Evolutionary conservation across 2,113 vertebrate genomes (phyloP).

Genomic region (Chaetorhynchus papuensis): DNA sequence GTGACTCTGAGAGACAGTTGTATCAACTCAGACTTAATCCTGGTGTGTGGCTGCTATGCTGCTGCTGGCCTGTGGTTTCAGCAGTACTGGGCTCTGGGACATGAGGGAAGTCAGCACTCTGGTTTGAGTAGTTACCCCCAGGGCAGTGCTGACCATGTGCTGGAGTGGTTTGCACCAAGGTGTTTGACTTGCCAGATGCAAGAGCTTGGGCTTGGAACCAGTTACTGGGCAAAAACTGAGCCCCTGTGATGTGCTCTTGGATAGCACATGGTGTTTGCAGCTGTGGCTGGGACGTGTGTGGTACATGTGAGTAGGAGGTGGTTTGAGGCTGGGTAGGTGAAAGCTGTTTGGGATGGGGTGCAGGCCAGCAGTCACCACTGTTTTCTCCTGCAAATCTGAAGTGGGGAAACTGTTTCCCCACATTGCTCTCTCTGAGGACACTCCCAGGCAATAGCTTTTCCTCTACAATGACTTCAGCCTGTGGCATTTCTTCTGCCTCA

Average conservation of each 20-base stretch:
- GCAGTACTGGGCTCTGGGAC: background rate
- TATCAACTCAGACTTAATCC: slow-evolving; percentile 29
- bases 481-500: background rate
- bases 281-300: background rate
- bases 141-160: background rate
- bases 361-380: background rate
- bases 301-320: background rate
- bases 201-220: background rate
- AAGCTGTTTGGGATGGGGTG: background rate
- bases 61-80: background rate
- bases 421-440: background rate
- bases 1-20: slow-evolving; percentile 19
- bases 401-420: background rate
- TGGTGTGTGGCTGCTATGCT: background rate
- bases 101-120: background rate
- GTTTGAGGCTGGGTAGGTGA: rapidly evolving
- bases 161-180: background rate
- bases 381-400: background rate
- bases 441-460: background rate
- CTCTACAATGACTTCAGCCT: background rate
- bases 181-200: background rate
- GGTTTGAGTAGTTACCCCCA: background rate
- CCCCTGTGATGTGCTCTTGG: background rate
- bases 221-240: background rate
- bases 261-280: rapidly evolving